These are phyloP conservation scores for Aphidius ervi DNA, from an alignment of 1,140 invertebrate species.

Conservation along the genomic window DNA sequence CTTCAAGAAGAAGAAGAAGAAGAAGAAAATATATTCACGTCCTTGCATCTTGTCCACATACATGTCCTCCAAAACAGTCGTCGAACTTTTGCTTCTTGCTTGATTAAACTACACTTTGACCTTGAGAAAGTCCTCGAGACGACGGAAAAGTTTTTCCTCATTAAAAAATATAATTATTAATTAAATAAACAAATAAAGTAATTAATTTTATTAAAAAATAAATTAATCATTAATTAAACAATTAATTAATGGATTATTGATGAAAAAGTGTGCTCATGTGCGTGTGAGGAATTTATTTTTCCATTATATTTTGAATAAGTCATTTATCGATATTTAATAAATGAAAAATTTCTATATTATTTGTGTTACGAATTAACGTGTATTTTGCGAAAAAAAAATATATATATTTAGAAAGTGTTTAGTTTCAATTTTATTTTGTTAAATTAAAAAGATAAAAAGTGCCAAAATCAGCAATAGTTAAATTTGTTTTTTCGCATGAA, in stretches of 20 bases:
- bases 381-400: no score
- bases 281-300: no score
- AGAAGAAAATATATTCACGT: background rate
- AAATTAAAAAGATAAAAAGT: no score
- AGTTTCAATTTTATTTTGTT: background rate
- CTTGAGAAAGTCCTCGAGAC: slow-evolving; percentile 18
- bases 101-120: slow-evolving; percentile 9
- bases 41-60: slow-evolving; percentile 5
- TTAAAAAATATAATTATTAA: background rate
- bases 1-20: background rate
- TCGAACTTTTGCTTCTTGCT: slow-evolving; percentile 12
- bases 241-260: background rate
- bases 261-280: background rate
- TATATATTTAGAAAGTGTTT: background rate
- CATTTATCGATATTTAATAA: no score
- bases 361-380: no score
- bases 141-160: slow-evolving; percentile 14
- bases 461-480: no score
- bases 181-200: slow-evolving; percentile 5
- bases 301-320: no score
- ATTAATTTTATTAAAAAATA: background rate
- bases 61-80: slow-evolving; percentile 20
- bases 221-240: background rate
- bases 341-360: no score
- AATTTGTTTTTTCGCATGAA: no score